Base-by-base conservation (phyloP, 2,797 vertebrate species). In the Cossypha polioptera region DNA sequence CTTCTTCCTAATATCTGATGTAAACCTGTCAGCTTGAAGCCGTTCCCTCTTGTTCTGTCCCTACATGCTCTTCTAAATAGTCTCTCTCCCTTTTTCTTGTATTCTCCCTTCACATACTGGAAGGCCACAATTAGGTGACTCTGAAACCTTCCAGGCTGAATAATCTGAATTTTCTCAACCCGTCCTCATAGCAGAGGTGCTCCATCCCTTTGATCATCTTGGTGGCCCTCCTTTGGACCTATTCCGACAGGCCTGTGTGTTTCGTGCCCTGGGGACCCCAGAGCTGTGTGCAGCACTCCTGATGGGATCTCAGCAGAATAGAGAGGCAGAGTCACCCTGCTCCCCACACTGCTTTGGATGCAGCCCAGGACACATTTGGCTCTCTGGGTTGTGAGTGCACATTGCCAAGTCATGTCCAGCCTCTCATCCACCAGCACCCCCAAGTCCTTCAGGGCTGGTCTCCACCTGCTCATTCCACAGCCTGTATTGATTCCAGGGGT, bases 321-420 rank as follows among this genome's bases (percentile, higher is more conserved):
- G 31, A 59, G 59, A 21, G 45, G 10, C 29, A 73, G 40, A 31
- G 35, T 75, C 8, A 9, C 16, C 28, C 55, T 82, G 31, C 55
- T 82, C 48, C 5, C 48, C 5, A 1, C 0, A 0, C 31, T 69
- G 42, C 4, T 38, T 25, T 50, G 22, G 42, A 25, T 28, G 3
- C 63, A 62, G 36, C 48, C 13, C 22, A 28, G 48, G 35, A 3
- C 11, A 4, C 3, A 5, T 16, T 3, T 63, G 28, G 13, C 57
- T 38, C 38, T 63, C 42, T 50, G 50, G 24, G 24, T 1, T 38
- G 16, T 13, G 12, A 25, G 38, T 38, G 45, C 7, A 1, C 51
- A 5, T 24, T 11, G 36, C 67, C 38, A 33, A 16, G 8, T 63
- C 36, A 4, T 45, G 63, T 26, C 24, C 50, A 63, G 20, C 36